Evolutionary conservation across 2,888 invertebrate genomes (phyloP).

Genomic region (Spilosoma lubricipeda): DNA sequence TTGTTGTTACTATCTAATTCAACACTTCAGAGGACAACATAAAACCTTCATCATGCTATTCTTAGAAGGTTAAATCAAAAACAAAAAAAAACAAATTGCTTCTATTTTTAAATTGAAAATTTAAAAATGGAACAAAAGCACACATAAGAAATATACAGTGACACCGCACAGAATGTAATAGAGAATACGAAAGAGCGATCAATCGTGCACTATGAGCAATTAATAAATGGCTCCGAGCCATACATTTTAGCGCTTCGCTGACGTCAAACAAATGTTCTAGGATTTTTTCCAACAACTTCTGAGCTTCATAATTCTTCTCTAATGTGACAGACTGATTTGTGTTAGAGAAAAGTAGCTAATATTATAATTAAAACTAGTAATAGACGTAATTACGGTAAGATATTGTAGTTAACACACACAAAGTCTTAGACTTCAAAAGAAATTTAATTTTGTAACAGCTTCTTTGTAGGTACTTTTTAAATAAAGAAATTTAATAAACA

Average conservation of each 20-base stretch:
- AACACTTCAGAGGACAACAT: neutral
- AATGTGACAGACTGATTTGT: constrained; percentile 71
- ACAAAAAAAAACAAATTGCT: neutral
- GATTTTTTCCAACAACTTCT: constrained; percentile 57
- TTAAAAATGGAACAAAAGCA: constrained; percentile 34
- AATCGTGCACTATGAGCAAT: constrained; percentile 71
- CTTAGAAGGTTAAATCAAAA: neutral
- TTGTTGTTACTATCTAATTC: neutral
- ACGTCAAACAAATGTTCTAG: constrained; percentile 68
- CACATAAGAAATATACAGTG: constrained; percentile 43
- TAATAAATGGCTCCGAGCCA: constrained; percentile 66
- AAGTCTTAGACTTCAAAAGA: neutral
- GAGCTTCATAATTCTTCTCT: constrained; percentile 66
- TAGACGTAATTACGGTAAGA: constrained; percentile 13
- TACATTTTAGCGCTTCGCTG: constrained; percentile 72
- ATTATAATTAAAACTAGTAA: constrained; percentile 34
- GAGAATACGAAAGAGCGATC: constrained; percentile 66
- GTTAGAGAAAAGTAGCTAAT: constrained; percentile 53
- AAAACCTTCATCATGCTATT: neutral
- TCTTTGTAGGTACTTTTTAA: neutral
- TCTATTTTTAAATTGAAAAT: constrained; percentile 1
- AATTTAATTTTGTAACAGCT: neutral
- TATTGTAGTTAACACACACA: neutral
- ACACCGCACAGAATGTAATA: constrained; percentile 53
- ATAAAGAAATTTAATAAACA: constrained; percentile 1